phyloP scores from a whole-genome alignment of 1,140 invertebrate species.

The Caenorhabditis inopinata region DNA sequence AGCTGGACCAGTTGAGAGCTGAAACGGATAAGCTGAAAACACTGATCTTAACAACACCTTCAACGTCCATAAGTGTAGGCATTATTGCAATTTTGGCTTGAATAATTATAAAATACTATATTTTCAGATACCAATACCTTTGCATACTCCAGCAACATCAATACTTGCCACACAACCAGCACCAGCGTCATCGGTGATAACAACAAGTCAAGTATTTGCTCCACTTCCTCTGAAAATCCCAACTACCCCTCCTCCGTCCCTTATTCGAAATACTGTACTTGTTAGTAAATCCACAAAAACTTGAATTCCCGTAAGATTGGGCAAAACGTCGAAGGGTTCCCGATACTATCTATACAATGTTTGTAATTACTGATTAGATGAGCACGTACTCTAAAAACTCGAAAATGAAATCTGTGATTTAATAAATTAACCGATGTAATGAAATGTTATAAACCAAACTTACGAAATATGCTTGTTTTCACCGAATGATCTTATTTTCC shows the following conservation, averaged over 20 bases:
- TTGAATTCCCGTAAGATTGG: background rate
- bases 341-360: background rate
- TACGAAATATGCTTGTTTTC: too few relatives aligned
- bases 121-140: background rate
- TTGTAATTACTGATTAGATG: conserved; percentile 23
- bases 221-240: conserved; percentile 10
- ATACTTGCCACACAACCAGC: background rate
- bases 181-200: conserved; percentile 4
- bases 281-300: background rate
- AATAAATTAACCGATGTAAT: background rate
- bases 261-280: conserved; percentile 1
- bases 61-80: background rate
- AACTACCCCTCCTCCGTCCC: background rate
- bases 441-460: too few relatives aligned
- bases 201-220: background rate
- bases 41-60: background rate
- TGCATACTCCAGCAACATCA: background rate
- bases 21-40: conserved; percentile 8
- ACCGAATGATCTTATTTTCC: too few relatives aligned
- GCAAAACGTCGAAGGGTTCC: too few relatives aligned
- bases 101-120: background rate
- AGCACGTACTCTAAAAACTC: conserved; percentile 13
- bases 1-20: background rate
- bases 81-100: too few relatives aligned
- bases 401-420: background rate